Base-by-base conservation (phyloP, 2,797 vertebrate species). In the Clarias pachynema region DNA sequence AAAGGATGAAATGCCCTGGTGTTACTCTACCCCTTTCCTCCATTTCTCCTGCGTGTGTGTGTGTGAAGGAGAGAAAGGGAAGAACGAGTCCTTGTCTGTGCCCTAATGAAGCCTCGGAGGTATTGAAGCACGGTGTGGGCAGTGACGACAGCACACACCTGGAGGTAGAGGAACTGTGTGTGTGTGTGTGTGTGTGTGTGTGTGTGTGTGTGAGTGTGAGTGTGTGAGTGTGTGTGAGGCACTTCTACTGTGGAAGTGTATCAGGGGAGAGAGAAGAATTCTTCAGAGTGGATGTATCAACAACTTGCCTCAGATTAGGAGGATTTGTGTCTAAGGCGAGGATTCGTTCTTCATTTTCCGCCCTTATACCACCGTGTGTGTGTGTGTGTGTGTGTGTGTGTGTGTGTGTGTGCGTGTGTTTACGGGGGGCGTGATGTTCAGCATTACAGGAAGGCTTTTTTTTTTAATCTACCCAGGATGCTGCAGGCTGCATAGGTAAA, bases 1-100 rank as follows among this genome's bases (percentile, higher is more conserved):
- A 83, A 49, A 84, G 65, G 72, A 90, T 86, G 91, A 90, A 92
- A 93, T 91, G 92, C 89, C 92, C 90, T 88, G 89, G 84, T 83
- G 90, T 84, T 90, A 79, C 74, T 85, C 49, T 89, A 69, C 37
- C 16, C 10, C n/a, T 70, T 70, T 31, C 37, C 77, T 86, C 60
- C 62, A 24, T 37, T 81, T 84, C 69, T 78, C 70, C 26, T 80
- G 26, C 63, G 59, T 84, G 53, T 56, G 24, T 31, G 72, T 44
- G n/a, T 66, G 59, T 40, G 57, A 79, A 37, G 24, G 77, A 63
- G 15, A 53, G 62, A 66, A 31, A 65, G 15, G 37, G 24, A 80
- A 40, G 73, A 68, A 22, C 56, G 65, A 53, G 69, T 85, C 59
- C 66, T 86, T 87, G 87, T 89, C 49, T 82, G 72, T 86, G 81